These are phyloP conservation scores for Ganaspis sp. DNA, from an alignment of 1,140 invertebrate genomes.

Conservation along the genomic window DNA sequence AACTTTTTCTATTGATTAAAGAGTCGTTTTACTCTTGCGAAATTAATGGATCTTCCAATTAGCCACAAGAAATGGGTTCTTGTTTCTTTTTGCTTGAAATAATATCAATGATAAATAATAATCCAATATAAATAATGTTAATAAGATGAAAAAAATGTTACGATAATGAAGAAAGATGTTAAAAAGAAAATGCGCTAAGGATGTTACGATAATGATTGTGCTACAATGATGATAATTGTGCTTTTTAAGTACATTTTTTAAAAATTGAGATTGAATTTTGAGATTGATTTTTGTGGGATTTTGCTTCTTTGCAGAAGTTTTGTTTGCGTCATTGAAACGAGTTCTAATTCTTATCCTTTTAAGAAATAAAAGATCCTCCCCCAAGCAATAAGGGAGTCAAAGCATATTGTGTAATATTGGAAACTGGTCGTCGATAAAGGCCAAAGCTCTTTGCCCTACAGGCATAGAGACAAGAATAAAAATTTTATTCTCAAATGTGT, in stretches of 20 bases:
- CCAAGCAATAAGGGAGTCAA: background rate
- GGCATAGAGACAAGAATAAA: background rate
- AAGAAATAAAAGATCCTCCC: background rate
- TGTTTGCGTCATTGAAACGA: background rate
- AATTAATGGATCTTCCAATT: background rate
- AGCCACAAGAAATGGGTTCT: background rate
- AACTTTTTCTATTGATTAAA: background rate
- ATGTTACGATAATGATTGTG: too few relatives aligned
- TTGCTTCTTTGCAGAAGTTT: too few relatives aligned
- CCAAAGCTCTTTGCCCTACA: background rate
- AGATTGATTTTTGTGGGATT: too few relatives aligned
- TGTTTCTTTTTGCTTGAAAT: too few relatives aligned
- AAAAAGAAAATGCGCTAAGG: too few relatives aligned
- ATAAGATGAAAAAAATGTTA: too few relatives aligned
- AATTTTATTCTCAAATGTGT: background rate
- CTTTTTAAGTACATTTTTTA: too few relatives aligned
- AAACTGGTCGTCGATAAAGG: conserved; percentile 4
- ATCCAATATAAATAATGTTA: too few relatives aligned
- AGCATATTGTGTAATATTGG: background rate
- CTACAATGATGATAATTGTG: too few relatives aligned
- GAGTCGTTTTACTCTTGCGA: background rate
- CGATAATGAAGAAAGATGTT: too few relatives aligned
- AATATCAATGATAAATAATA: too few relatives aligned
- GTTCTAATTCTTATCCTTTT: background rate
- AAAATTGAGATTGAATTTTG: too few relatives aligned